Evolutionary conservation across 2,113 vertebrate genomes (phyloP), one percentile per base, ranked within the genome.

Genomic region (Poicephalus meyeri): DNA sequence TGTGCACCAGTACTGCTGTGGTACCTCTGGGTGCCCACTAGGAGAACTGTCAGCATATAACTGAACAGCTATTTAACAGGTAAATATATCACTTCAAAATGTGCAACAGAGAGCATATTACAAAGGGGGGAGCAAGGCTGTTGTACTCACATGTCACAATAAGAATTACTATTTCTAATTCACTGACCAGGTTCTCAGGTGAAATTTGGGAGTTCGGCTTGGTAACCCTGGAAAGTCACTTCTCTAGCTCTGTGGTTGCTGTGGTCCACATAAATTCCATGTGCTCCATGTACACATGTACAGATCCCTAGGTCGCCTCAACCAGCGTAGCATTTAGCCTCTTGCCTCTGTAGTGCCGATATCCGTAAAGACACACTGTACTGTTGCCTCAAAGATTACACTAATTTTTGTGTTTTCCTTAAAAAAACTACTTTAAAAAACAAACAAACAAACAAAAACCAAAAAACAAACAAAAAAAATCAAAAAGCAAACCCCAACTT

Each of bases 181-280:
- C n/a, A 15, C 17, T 10, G 0, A 46, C 80, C 47, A 64, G 29
- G 39, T 71, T 52, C 1, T 2, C n/a, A 37, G 52, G 29, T 79
- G 63, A 72, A 47, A 71, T 49, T 69, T 6, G 2, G 19, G 33
- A 65, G n/a, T 58, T 94, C 33, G 49, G 23, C 53, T 41, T 44
- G 49, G 28, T 52, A 86, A 11, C 2, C 10, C 49, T 37, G 58
- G 25, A 50, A 86, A 42, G 68, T 61, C 86, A 5, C 49, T 39
- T 14, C 20, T 26, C 7, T 17, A 52, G 8, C n/a, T 53, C 1
- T 39, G 7, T 6, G 5, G 41, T 71, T 0, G 0, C n/a, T 39
- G 33, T 0, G 0, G 8, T 65, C 37, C 35, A 2, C 1, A 0
- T 13, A 4, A 50, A 50, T 85, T 39, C 29, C 9, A 0, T 3